A percentile compares a stretch with the other conserved stretches of the same genome.
phyloP scores from a whole-genome alignment of 2,888 invertebrate species.

The Carpatolechia fugitivella region DNA sequence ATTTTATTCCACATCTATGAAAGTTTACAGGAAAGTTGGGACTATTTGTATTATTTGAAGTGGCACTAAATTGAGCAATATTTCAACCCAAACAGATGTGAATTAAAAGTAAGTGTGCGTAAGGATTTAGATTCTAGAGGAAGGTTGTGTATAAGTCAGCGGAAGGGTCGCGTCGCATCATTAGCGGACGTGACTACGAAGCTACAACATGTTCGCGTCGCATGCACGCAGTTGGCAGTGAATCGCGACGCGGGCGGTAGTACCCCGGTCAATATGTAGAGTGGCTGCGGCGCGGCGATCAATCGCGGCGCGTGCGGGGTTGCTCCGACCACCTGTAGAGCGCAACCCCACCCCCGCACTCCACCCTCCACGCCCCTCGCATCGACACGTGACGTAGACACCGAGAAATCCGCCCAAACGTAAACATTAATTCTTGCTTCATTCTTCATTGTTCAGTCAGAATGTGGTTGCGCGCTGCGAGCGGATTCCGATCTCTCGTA shows the following conservation, averaged over 20 bases:
- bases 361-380: constrained; percentile 42
- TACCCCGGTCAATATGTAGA: constrained; percentile 77
- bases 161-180: constrained; percentile 13
- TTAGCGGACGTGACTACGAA: constrained; percentile 24
- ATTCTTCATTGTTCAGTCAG: constrained; percentile 75
- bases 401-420: constrained; percentile 77
- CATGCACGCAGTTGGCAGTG: constrained; percentile 57
- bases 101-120: not conserved
- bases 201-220: constrained; percentile 45
- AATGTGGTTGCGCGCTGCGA: constrained; percentile 69
- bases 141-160: constrained; percentile 2
- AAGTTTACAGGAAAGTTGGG: constrained; percentile 12
- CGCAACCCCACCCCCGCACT: constrained; percentile 31
- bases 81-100: not conserved
- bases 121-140: not conserved
- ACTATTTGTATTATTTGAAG: constrained; percentile 14
- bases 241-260: constrained; percentile 68
- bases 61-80: not conserved
- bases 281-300: constrained; percentile 75
- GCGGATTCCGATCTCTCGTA: constrained; percentile 66
- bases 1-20: constrained; percentile 12
- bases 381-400: constrained; percentile 76
- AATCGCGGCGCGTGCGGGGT: constrained; percentile 61
- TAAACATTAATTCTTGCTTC: constrained; percentile 79
- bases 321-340: constrained; percentile 67